Percentiles rank a stretch among this genome's conserved stretches.
phyloP scores from a whole-genome alignment of 2,888 invertebrate species.

The Apoderus coryli region DNA sequence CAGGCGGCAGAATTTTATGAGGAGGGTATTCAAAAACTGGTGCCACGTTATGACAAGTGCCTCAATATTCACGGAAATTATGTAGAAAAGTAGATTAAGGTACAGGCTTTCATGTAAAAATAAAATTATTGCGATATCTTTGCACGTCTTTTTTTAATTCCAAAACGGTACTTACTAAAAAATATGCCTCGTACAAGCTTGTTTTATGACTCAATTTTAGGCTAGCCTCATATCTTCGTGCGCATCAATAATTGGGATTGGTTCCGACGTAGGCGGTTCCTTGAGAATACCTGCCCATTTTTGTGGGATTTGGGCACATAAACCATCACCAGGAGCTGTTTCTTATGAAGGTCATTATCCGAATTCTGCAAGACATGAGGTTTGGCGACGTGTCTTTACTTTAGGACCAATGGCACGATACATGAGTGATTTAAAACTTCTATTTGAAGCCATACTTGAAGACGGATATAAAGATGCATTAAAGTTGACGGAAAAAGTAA shows the following conservation, averaged over 20 bases:
- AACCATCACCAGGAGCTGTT: conserved; percentile 44
- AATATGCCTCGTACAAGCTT: not conserved
- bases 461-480: conserved; percentile 33
- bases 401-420: conserved; percentile 82
- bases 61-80: no score
- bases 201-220: conserved; percentile 29
- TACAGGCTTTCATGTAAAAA: no score
- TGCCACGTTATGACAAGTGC: no score
- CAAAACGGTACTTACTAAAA: not conserved
- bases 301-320: conserved; percentile 41
- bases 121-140: no score
- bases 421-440: conserved; percentile 64
- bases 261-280: conserved; percentile 82
- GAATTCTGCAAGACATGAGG: conserved; percentile 40
- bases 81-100: no score
- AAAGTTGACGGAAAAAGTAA: conserved; percentile 36
- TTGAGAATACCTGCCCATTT: conserved; percentile 78
- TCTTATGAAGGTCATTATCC: conserved; percentile 56
- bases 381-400: conserved; percentile 56
- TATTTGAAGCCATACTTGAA: conserved; percentile 54
- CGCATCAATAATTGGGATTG: conserved; percentile 65
- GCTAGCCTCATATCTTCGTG: conserved; percentile 45
- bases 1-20: no score
- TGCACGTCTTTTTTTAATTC: no score
- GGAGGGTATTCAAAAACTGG: no score